phyloP scores from a whole-genome alignment of 2,113 vertebrate genomes.

The Platanista minor region DNA sequence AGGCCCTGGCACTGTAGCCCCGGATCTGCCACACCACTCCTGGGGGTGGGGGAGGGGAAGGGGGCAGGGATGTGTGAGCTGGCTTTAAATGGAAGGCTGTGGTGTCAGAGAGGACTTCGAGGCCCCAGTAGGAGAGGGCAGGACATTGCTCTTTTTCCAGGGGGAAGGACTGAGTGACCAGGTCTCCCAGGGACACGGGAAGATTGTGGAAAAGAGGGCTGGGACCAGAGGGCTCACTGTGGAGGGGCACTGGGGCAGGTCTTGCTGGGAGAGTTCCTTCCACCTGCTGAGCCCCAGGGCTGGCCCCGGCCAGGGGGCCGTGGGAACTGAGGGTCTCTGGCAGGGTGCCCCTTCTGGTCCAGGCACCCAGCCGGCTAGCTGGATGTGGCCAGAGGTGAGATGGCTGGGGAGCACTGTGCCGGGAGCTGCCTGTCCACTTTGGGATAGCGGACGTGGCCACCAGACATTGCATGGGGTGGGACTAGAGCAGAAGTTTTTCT shows the following conservation, averaged over 20 bases:
- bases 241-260: not conserved
- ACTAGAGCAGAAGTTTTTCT: not conserved
- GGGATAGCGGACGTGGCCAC: rapidly evolving
- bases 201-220: not conserved
- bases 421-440: not conserved
- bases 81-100: not conserved
- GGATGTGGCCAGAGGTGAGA: not conserved
- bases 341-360: not conserved
- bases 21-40: not conserved
- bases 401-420: not conserved
- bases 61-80: not conserved
- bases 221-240: not conserved
- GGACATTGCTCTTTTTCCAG: not conserved
- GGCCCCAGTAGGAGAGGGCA: not conserved
- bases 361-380: not conserved
- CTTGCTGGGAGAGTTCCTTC: not conserved
- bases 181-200: not conserved
- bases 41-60: rapidly evolving
- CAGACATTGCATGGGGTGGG: not conserved
- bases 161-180: not conserved
- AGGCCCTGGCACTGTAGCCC: not conserved
- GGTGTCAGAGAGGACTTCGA: too few relatives aligned
- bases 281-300: too few relatives aligned
- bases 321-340: not conserved
- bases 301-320: rapidly evolving